Percentiles rank a stretch among this genome's conserved stretches.
Evolutionary conservation across 2,888 invertebrate species (phyloP).

Genomic region (Elmis aenea): DNA sequence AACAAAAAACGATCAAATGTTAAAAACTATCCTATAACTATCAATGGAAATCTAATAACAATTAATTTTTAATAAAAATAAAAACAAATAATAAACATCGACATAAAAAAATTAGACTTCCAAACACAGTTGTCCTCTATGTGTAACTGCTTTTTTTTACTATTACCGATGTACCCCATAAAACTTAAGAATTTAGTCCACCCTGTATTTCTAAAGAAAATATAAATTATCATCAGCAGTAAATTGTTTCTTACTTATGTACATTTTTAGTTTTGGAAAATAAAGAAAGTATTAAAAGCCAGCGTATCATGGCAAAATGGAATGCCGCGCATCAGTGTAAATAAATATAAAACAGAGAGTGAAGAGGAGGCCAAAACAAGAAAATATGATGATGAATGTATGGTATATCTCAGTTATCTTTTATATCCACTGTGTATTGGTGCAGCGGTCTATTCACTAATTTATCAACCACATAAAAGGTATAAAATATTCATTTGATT

Average conservation of each 20-base stretch:
- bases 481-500: slow-evolving; percentile 34
- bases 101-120: too few species aligned
- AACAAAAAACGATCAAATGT: too few species aligned
- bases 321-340: slow-evolving; percentile 37
- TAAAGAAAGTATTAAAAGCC: slow-evolving; percentile 82
- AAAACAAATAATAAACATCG: too few species aligned
- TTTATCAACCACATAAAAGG: slow-evolving; percentile 94
- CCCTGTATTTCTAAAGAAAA: too few species aligned
- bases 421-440: slow-evolving; percentile 82
- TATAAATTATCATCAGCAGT: too few species aligned
- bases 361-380: slow-evolving; percentile 76
- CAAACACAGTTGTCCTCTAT: too few species aligned
- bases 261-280: slow-evolving; percentile 79
- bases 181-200: too few species aligned
- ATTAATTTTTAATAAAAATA: too few species aligned
- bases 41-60: too few species aligned
- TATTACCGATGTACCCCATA: too few species aligned
- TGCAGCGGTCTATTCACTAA: slow-evolving; percentile 86
- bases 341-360: slow-evolving; percentile 41
- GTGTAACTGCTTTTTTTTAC: too few species aligned
- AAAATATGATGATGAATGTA: slow-evolving; percentile 84
- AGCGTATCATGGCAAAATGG: slow-evolving; percentile 38
- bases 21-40: too few species aligned
- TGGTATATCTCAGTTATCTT: slow-evolving; percentile 85
- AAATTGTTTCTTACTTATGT: slow-evolving; percentile 10